Evolutionary conservation across 2,888 invertebrate species (phyloP).

Genomic region (Eulithis prunata): DNA sequence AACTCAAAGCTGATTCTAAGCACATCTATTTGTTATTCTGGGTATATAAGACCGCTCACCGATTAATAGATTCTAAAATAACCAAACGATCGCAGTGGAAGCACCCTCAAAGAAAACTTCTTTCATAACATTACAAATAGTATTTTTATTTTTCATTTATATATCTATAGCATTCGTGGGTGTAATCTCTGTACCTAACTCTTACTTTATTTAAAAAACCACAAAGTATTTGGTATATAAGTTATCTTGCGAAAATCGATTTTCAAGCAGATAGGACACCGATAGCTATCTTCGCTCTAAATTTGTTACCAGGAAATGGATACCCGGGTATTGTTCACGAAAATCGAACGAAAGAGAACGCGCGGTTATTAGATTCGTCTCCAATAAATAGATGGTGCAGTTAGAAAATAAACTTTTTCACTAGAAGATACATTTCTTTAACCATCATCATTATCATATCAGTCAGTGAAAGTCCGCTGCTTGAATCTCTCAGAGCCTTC

Average conservation of each 20-base stretch:
- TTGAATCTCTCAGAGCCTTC: no score
- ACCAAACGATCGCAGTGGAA: not conserved
- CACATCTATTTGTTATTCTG: not conserved
- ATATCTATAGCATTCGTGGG: no score
- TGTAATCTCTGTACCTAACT: no score
- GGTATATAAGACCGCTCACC: not conserved
- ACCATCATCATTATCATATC: no score
- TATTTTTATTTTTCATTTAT: not conserved
- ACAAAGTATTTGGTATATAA: not conserved
- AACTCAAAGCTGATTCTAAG: no score
- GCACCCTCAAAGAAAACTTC: not conserved
- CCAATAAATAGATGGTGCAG: conserved; percentile 7
- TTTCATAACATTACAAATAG: not conserved
- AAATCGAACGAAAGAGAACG: conserved; percentile 7
- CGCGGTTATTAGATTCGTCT: conserved; percentile 17
- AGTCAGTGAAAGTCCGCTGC: no score
- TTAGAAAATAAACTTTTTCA: not conserved
- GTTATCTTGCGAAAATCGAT: conserved; percentile 4
- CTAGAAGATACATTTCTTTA: no score
- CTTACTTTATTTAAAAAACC: no score
- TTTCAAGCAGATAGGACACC: conserved; percentile 3
- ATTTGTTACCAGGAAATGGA: conserved; percentile 21
- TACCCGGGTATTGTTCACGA: conserved; percentile 16
- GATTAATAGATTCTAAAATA: not conserved
- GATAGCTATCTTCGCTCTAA: conserved; percentile 7